phyloP scores from a whole-genome alignment of 2,888 invertebrate species.

The Phyllotreta striolata region DNA sequence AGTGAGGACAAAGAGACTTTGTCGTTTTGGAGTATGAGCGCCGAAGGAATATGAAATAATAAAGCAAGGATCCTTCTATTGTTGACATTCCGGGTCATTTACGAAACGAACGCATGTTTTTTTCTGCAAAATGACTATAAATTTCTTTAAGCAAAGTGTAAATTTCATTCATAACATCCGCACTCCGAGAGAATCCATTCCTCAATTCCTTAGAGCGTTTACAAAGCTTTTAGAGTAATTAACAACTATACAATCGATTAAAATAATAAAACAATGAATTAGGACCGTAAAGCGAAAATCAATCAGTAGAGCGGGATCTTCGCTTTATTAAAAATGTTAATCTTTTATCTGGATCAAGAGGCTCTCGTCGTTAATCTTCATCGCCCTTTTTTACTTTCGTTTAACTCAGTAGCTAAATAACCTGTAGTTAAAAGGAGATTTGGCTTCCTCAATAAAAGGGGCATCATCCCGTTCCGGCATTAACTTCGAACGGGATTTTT shows the following conservation, averaged over 20 bases:
- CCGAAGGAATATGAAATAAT: no score
- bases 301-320: neutral
- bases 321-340: slow-evolving; percentile 11
- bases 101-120: no score
- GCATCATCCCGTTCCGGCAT: neutral
- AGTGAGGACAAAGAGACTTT: no score
- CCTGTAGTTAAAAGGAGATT: slow-evolving; percentile 5
- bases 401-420: slow-evolving; percentile 7
- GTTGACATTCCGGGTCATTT: no score
- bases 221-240: neutral
- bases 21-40: no score
- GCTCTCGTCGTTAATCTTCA: slow-evolving; percentile 5
- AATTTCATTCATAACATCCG: no score
- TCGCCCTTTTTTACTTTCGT: slow-evolving; percentile 1
- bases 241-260: neutral
- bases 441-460: neutral
- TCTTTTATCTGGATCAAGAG: slow-evolving; percentile 12
- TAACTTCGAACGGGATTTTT: neutral
- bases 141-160: no score
- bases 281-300: neutral
- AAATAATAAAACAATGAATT: slow-evolving; percentile 3
- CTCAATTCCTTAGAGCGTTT: no score
- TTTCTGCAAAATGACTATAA: no score
- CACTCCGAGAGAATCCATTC: no score
- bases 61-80: no score